Evolutionary conservation across 2,113 vertebrate genomes (phyloP), one percentile per base, ranked within the genome.

Genomic region (Bucco capensis): DNA sequence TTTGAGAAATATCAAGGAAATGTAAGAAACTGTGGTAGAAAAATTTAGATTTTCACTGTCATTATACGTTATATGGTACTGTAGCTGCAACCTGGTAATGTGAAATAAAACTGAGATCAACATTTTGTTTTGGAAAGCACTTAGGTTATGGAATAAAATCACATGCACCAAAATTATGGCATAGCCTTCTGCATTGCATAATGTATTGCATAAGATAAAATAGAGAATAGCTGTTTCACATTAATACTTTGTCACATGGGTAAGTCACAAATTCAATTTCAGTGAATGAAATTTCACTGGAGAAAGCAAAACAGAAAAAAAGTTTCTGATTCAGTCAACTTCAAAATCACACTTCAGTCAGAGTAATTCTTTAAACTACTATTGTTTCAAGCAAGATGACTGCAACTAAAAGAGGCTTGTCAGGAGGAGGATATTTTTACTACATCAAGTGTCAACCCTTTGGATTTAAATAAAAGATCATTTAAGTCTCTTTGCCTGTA

Each of bases 181-280:
- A 88, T 90, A 65, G 89, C 24, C 78, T 92, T 38, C 56, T 84
- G 67, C 40, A 93, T 96, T 96, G 95, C 92, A 85, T 94, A 95
- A 96, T 47, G 42, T n/a, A 83, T 95, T 96, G 93, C 96, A 85
- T 92, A 95, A 96, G 86, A 62, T 86, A 94, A 93, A 94, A 92
- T 71, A 86, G 77, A 78, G 88, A 83, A 75, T 92, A 83, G 89
- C 93, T 94, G 89, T 77, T 96, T 94, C 86, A 71, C 84, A 83
- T 94, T 96, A 96, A 62, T 88, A 22, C 60, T 85, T 82, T 80
- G 90, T 95, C 96, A 96, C 93, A 83, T 85, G 96, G 71, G 81
- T 42, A 74, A 88, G 86, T 85, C 86, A 71, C 28, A 74, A 85
- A 96, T 85, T 91, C 94, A 94, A 64, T n/a, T n/a, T n/a, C 22